Percentiles rank a stretch among this genome's conserved stretches.
These are phyloP conservation scores for Ursus arctos DNA, from an alignment of 2,113 vertebrate genomes.

Conservation along the genomic window DNA sequence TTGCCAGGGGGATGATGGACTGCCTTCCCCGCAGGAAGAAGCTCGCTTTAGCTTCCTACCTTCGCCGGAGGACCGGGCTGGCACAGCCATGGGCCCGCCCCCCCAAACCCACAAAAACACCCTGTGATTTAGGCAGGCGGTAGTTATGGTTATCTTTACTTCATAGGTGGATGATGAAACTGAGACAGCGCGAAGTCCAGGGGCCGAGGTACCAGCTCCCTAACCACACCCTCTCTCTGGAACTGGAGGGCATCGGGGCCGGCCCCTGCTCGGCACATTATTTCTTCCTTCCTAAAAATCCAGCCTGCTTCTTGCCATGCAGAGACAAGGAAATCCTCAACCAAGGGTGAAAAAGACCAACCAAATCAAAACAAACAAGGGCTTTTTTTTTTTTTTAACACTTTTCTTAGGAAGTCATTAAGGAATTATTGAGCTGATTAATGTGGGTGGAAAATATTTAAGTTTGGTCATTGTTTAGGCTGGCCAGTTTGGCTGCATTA, in stretches of 20 bases:
- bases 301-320: not conserved
- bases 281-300: conserved; percentile 74
- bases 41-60: not conserved
- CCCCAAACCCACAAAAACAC: conserved; percentile 64
- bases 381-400: conserved; percentile 19
- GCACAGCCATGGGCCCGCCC: not conserved
- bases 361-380: conserved; percentile 74
- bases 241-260: not conserved
- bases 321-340: conserved; percentile 69
- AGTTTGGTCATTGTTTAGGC: conserved; percentile 76
- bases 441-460: conserved; percentile 79
- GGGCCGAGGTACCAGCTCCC: not conserved
- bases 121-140: conserved; percentile 73
- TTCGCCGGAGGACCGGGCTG: not conserved
- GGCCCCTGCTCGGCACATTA: not conserved
- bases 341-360: conserved; percentile 60
- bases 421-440: conserved; percentile 79
- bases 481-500: not conserved
- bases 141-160: conserved; percentile 45
- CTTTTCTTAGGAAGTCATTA: conserved; percentile 82
- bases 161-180: conserved; percentile 73
- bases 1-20: not conserved
- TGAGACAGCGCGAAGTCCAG: not conserved
- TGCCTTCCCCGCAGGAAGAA: not conserved
- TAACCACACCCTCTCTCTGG: not conserved